Conservation (phyloP, 2,113 vertebrate genomes). For the Istiophorus platypterus region DNA sequence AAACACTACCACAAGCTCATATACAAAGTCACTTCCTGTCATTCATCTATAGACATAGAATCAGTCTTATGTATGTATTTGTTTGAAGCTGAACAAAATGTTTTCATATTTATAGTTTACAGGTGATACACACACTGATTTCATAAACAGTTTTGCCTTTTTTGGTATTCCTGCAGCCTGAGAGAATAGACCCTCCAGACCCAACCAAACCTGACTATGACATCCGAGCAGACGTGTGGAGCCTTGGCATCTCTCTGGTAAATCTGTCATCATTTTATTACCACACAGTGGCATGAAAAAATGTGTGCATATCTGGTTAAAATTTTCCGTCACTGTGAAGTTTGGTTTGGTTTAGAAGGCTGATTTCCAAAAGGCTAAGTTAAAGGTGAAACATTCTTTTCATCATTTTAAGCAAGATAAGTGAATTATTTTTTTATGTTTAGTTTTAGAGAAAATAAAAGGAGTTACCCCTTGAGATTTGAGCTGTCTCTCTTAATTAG, state of each 20-base stretch:
- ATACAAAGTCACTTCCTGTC: neutral
- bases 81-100: neutral
- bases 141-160: conserved; percentile 6
- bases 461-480: too few relatives aligned
- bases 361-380: too few relatives aligned
- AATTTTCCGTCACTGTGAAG: too few relatives aligned
- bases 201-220: conserved; percentile 96
- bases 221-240: conserved; percentile 96
- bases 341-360: too few relatives aligned
- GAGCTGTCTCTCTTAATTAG: too few relatives aligned
- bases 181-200: conserved; percentile 95
- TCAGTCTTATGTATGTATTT: neutral
- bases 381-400: too few relatives aligned
- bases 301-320: too few relatives aligned
- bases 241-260: conserved; percentile 95
- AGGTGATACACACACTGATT: neutral
- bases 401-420: too few relatives aligned
- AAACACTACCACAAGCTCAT: neutral
- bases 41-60: neutral
- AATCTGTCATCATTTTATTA: conserved; percentile 21
- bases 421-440: too few relatives aligned
- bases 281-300: neutral
- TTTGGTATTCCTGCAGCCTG: conserved; percentile 84
- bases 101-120: neutral
- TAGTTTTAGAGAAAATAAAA: too few relatives aligned